These are phyloP conservation scores for Microcebus griseorufus DNA, from an alignment of 2,113 vertebrate genomes.

Conservation along the genomic window DNA sequence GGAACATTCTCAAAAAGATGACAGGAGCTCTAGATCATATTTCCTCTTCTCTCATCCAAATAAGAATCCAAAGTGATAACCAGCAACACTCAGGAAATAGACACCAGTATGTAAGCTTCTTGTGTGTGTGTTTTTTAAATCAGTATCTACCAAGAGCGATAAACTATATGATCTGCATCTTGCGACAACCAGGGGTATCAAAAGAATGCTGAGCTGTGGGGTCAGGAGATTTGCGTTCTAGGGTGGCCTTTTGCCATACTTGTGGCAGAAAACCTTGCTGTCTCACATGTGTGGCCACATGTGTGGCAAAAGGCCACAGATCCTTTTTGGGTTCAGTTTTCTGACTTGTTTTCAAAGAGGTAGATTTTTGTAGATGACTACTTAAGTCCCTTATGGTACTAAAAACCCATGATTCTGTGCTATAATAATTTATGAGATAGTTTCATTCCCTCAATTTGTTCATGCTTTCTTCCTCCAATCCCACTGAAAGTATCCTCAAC, in stretches of 20 bases:
- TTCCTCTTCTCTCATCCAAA: background rate
- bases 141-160: background rate
- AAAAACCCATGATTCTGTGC: background rate
- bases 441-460: conserved; percentile 26
- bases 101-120: background rate
- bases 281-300: too few relatives aligned
- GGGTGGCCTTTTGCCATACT: background rate
- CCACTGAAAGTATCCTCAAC: background rate
- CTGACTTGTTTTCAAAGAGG: background rate
- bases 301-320: background rate
- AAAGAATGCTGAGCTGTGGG: background rate
- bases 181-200: background rate
- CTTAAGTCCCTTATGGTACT: background rate
- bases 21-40: background rate
- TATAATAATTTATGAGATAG: background rate
- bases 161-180: background rate
- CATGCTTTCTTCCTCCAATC: background rate
- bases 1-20: conserved; percentile 19
- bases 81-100: background rate
- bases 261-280: too few relatives aligned
- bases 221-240: background rate
- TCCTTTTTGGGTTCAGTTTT: background rate
- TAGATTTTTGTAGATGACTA: background rate
- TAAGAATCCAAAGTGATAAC: conserved; percentile 1
- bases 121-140: background rate